Conservation (phyloP, 1,140 invertebrate genomes). For the Thaumetopoea pityocampa region DNA sequence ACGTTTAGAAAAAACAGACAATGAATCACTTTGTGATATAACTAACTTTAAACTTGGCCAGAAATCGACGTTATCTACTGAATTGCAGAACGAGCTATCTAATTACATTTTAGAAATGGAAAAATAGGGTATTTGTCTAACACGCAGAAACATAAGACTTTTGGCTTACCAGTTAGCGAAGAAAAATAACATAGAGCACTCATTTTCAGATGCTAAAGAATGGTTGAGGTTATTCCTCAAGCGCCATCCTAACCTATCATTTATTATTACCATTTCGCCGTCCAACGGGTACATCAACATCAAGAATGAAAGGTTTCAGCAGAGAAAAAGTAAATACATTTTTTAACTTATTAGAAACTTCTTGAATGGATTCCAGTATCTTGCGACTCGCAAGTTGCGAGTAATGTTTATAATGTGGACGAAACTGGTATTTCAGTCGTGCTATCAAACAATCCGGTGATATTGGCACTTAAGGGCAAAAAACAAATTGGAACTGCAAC, state of each 20-base stretch:
- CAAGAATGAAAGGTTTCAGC: constrained; percentile 23
- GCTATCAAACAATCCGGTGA: too few relatives aligned
- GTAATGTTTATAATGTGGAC: constrained; percentile 8
- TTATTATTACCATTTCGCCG: too few relatives aligned
- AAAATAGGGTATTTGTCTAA: constrained; percentile 17
- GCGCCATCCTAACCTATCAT: constrained; percentile 13
- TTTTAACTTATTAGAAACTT: constrained; percentile 18
- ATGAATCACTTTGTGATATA: constrained; percentile 8
- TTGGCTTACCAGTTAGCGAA: constrained; percentile 17
- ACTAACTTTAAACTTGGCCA: constrained; percentile 19
- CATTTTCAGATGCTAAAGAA: constrained; percentile 16
- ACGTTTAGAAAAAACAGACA: constrained; percentile 14
- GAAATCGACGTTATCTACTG: constrained; percentile 21
- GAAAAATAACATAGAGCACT: constrained; percentile 16
- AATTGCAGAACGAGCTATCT: constrained; percentile 20
- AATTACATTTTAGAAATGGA: constrained; percentile 21
- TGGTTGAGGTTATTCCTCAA: constrained; percentile 18
- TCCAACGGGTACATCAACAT: constrained; percentile 21
- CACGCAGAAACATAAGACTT: constrained; percentile 13
- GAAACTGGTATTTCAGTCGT: constrained; percentile 13
- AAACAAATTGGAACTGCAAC: too few relatives aligned
- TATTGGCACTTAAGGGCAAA: too few relatives aligned
- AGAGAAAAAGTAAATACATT: constrained; percentile 22
- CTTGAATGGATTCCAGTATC: neutral
- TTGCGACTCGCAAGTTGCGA: too few relatives aligned